Conservation (phyloP, 2,888 invertebrate genomes). For the Sisyra terminalis region DNA sequence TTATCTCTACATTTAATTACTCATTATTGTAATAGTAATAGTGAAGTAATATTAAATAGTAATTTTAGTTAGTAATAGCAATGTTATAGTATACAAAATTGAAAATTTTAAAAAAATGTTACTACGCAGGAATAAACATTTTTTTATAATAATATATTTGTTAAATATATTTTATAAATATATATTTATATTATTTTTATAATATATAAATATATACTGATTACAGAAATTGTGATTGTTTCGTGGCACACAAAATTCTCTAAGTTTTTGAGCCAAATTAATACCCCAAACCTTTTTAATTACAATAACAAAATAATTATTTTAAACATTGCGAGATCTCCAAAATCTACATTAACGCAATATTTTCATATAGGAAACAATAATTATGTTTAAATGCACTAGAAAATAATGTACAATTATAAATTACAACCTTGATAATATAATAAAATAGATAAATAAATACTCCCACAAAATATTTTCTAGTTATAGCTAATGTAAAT, state of each 20-base stretch:
- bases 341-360: too few relatives aligned
- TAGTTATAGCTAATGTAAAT: too few relatives aligned
- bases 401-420: too few relatives aligned
- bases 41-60: background rate
- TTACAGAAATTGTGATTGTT: slow-evolving; percentile 1
- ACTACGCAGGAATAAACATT: slow-evolving; percentile 2
- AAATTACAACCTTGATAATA: too few relatives aligned
- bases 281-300: too few relatives aligned
- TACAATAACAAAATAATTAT: too few relatives aligned
- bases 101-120: slow-evolving; percentile 6
- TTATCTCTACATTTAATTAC: slow-evolving; percentile 1
- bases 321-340: too few relatives aligned
- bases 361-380: too few relatives aligned
- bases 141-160: slow-evolving; percentile 1
- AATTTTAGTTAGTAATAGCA: slow-evolving; percentile 5
- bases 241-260: background rate
- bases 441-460: too few relatives aligned
- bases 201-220: slow-evolving; percentile 2
- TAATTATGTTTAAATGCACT: too few relatives aligned
- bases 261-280: too few relatives aligned
- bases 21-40: background rate
- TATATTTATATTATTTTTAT: slow-evolving; percentile 2
- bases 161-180: background rate
- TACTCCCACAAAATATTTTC: too few relatives aligned
- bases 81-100: slow-evolving; percentile 9